Evolutionary conservation across 2,888 invertebrate species (phyloP), one percentile per base, ranked within the genome.

Genomic region (Scaptomyza flava): DNA sequence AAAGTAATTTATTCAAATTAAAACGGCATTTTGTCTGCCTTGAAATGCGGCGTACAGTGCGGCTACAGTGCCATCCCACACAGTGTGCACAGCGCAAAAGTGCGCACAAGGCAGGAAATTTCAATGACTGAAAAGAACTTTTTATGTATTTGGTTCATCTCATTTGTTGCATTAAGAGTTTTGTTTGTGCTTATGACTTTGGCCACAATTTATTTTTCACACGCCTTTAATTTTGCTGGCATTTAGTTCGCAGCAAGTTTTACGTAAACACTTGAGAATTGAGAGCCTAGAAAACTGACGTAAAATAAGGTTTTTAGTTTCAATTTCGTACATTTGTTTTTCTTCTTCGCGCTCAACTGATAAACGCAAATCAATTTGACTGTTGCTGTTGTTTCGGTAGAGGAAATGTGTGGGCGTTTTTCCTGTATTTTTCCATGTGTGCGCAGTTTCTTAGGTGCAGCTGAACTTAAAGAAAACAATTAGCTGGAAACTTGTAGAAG

Each of bases 1-100:
- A 33, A 53, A 42, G 41, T 77, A 79, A 79, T 79, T 79, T 77
- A 79, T 79, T 73, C 77, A 79, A 79, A 76, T 79, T 76, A 64
- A 79, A 76, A 63, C 66, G 70, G 64, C 48, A 59, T 66, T 78
- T 72, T 52, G 70, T 68, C 50, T 53, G 57, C 59, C 41, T 48
- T 61, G 45, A 30, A 59, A 50, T 34, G 36, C 23, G 36, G 4
- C 41, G 17, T n/a, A 36, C 36, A 41, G 41, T 38, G 36, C 23
- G 23, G 7, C 38, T 56, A 79, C 78, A 79, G 47, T 70, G 52
- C 69, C 69, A 42, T 63, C 67, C 63, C 63, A 63, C 72, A 54
- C 43, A 63, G 36, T 54, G 68, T 30, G 52, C 56, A 60, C 60
- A 53, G 9, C 63, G 59, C 76, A 56, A 17, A 17, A 17, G 17